Evolutionary conservation across 2,797 vertebrate species (phyloP).

Genomic region (Spea hammondii): DNA sequence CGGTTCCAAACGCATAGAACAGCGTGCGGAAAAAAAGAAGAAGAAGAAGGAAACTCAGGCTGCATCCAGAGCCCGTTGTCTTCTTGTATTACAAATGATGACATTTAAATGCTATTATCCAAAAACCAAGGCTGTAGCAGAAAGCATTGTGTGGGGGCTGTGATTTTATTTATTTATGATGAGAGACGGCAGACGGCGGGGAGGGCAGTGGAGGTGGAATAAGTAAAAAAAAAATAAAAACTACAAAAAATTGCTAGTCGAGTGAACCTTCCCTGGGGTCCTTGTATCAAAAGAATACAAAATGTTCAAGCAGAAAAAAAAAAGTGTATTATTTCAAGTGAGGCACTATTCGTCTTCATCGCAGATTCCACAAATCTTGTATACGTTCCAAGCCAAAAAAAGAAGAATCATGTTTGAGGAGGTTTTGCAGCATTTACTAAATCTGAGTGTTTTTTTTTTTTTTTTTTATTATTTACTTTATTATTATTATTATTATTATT

Average conservation of each 20-base stretch:
- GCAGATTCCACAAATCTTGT: neutral
- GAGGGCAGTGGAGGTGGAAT: neutral
- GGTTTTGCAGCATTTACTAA: neutral
- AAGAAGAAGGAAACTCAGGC: too few species aligned
- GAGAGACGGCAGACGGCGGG: conserved; percentile 5
- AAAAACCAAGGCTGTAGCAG: neutral
- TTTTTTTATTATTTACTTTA: too few species aligned
- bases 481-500: too few species aligned
- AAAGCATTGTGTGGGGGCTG: conserved; percentile 2
- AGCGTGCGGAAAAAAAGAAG: too few species aligned
- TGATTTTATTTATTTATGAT: conserved; percentile 19
- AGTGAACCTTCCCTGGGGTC: conserved; percentile 10
- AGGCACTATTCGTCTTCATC: neutral
- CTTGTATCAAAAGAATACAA: conserved; percentile 17
- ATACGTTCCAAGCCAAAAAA: neutral
- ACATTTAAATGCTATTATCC: conserved; percentile 12
- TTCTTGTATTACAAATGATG: neutral
- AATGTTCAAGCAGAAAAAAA: neutral
- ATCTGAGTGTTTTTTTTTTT: neutral
- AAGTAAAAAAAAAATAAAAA: neutral
- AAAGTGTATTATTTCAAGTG: conserved; percentile 26
- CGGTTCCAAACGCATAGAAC: too few species aligned
- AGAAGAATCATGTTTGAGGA: neutral
- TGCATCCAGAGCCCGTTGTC: neutral
- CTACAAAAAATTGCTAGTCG: neutral